These are phyloP conservation scores for Cinara cedri DNA, from an alignment of 2,888 invertebrate species.

Conservation along the genomic window DNA sequence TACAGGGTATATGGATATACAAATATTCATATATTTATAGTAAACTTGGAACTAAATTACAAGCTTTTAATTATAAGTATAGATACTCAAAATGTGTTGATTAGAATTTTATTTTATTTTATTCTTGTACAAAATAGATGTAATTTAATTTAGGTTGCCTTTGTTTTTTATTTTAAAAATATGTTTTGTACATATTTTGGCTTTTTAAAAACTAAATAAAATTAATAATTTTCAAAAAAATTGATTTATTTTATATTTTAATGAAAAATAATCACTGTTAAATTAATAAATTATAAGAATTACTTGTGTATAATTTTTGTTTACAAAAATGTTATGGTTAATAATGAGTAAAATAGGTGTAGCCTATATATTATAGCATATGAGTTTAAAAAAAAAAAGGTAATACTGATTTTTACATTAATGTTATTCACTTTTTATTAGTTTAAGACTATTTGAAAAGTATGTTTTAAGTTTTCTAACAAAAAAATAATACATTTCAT, in stretches of 20 bases:
- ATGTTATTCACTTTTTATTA: too few species aligned
- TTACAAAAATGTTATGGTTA: too few species aligned
- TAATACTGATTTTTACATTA: too few species aligned
- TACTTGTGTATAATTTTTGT: too few species aligned
- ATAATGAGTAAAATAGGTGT: too few species aligned
- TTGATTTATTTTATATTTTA: neutral
- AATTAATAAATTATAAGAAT: neutral
- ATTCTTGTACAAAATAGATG: constrained; percentile 11
- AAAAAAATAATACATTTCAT: too few species aligned
- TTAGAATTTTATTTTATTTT: neutral
- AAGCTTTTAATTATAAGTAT: neutral
- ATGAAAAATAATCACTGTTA: neutral
- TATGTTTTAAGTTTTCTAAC: too few species aligned
- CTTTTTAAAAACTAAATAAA: constrained; percentile 3
- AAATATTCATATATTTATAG: too few species aligned
- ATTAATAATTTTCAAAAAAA: constrained; percentile 4
- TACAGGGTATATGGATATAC: too few species aligned
- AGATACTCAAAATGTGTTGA: neutral
- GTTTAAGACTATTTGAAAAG: too few species aligned
- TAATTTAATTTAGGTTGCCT: constrained; percentile 7
- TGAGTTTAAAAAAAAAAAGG: too few species aligned
- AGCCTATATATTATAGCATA: too few species aligned
- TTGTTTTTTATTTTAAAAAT: constrained; percentile 6
- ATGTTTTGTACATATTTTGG: constrained; percentile 21
- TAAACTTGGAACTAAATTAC: neutral